Base-by-base conservation (phyloP, 2,797 vertebrate genomes). In the Enteromius treurensis region DNA sequence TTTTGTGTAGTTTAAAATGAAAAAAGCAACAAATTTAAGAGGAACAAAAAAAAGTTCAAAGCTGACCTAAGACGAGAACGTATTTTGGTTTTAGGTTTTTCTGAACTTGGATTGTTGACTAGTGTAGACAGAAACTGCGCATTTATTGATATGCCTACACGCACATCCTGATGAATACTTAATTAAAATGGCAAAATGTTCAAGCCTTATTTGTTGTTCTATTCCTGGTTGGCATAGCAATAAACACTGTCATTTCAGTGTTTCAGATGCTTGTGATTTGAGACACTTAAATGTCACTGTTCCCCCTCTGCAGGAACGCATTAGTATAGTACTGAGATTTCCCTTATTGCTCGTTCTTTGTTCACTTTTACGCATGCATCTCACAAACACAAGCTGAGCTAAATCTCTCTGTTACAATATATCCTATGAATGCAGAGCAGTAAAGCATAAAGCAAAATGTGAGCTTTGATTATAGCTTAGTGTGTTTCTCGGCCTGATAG, bases 381-480 rank as follows among this genome's bases (percentile, higher is more conserved):
- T 73, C 21, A 51, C 15, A 29, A 75, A 74, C 80, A 81, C 13
- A 14, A 26, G 62, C 67, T 2, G 6, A 53, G 45, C 69, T 86
- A 93, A 95, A 93, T 92, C 92, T 93, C 84, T 92, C 89, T 88
- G 87, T 58, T 65, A 81, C 37, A 69, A 64, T 74, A 40, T 13
- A 85, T 53, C n/a, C 84, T 85, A 77, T 26, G 81, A 81, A 92
- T 91, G 91, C 92, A 91, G 90, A 90, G 91, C 88, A 92, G 87
- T 65, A 79, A 78, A 64, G 55, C 58, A 64, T 90, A 91, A 91
- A 93, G 92, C 90, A 92, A 90, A 90, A 91, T 88, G 86, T 88
- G 88, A 91, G 90, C 87, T 92, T 89, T 89, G 87, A 87, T 88
- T 88, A 86, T 88, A 91, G 90, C 69, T 89, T 87, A 86, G 88